Conservation (phyloP, 2,888 invertebrate genomes). For the Muschampia plurimacula region DNA sequence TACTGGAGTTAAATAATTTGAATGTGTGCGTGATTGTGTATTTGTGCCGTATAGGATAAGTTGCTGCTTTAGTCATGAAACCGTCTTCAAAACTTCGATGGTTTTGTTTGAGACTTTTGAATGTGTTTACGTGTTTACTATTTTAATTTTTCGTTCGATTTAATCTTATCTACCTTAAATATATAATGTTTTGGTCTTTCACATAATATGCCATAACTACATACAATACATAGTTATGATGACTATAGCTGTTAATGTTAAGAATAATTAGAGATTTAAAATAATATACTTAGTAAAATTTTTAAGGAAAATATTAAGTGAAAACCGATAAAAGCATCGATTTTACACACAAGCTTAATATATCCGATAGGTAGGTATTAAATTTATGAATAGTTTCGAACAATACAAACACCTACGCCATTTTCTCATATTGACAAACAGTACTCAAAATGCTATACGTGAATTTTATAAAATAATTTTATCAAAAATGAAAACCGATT, state of each 20-base stretch:
- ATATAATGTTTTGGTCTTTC: too few relatives aligned
- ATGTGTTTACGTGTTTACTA: not conserved
- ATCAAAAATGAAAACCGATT: too few relatives aligned
- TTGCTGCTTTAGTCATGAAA: slow-evolving; percentile 16
- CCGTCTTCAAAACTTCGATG: slow-evolving; percentile 23
- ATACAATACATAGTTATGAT: too few relatives aligned
- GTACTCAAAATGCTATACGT: not conserved
- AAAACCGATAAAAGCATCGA: too few relatives aligned
- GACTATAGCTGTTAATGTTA: too few relatives aligned
- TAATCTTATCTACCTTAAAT: too few relatives aligned
- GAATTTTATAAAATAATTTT: not conserved
- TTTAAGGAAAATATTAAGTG: too few relatives aligned
- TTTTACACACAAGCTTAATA: not conserved
- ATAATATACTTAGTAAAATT: too few relatives aligned
- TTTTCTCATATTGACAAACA: not conserved
- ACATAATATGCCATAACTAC: too few relatives aligned
- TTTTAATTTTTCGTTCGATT: too few relatives aligned
- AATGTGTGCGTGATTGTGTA: slow-evolving; percentile 39
- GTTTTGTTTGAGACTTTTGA: not conserved
- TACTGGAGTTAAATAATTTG: slow-evolving; percentile 37
- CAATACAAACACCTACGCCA: not conserved
- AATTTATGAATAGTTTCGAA: not conserved
- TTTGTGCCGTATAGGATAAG: slow-evolving; percentile 9
- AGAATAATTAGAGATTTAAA: too few relatives aligned
- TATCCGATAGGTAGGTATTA: not conserved